Evolutionary conservation across 1,140 invertebrate species (phyloP).

Genomic region (Hyphantria cunea): DNA sequence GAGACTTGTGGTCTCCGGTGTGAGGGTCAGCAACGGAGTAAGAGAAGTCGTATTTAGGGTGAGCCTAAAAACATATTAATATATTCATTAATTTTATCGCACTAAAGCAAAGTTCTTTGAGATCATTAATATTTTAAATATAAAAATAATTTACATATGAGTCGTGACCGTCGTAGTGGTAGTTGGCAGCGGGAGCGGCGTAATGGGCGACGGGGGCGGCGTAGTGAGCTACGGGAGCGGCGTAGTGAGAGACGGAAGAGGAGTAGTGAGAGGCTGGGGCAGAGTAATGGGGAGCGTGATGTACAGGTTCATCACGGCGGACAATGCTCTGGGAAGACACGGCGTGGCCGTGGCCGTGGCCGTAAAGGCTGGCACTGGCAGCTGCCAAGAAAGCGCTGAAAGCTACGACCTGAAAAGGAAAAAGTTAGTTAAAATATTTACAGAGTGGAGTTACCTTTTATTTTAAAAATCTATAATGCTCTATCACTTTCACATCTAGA

Average conservation of each 20-base stretch:
- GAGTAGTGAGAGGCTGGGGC: constrained; percentile 31
- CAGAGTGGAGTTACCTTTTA: neutral
- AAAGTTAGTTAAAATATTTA: neutral
- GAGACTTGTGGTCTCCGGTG: constrained; percentile 60
- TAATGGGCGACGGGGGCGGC: constrained; percentile 39
- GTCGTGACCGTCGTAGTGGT: constrained; percentile 51
- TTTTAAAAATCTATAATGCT: too few relatives aligned
- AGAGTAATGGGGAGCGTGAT: constrained; percentile 37
- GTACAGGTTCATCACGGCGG: constrained; percentile 41
- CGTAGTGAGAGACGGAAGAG: constrained; percentile 34
- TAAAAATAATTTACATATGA: constrained; percentile 53
- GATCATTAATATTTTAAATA: too few relatives aligned
- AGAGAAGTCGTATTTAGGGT: constrained; percentile 76
- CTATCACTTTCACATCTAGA: too few relatives aligned
- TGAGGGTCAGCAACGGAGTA: constrained; percentile 79
- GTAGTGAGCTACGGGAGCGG: constrained; percentile 34
- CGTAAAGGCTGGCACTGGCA: constrained; percentile 36
- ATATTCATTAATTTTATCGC: too few relatives aligned
- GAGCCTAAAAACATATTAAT: constrained; percentile 28
- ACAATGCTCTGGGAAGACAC: constrained; percentile 44
- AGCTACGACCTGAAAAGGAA: constrained; percentile 34
- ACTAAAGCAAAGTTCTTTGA: too few relatives aligned
- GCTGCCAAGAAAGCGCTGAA: constrained; percentile 39
- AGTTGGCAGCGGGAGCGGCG: constrained; percentile 34
- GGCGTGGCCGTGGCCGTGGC: constrained; percentile 35